These are phyloP conservation scores for Actinernus sp. DNA, from an alignment of 92 coral and sea anemone species.

Conservation along the genomic window DNA sequence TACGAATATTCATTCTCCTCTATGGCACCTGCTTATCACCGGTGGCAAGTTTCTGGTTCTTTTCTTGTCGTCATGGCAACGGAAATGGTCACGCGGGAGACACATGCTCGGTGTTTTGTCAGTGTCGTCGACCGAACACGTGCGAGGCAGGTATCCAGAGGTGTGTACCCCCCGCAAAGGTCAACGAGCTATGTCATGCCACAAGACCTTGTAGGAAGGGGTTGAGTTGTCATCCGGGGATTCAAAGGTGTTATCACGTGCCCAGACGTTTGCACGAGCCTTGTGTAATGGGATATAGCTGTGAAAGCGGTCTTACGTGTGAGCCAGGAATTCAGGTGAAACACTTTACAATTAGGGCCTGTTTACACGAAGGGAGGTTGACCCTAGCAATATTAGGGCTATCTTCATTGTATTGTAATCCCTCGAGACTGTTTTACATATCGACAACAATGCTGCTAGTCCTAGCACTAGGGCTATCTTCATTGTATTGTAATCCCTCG, in stretches of 20 bases:
- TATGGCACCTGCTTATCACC: conserved; percentile 35
- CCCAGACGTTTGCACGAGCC: conserved; percentile 92
- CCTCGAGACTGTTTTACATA: too few species aligned
- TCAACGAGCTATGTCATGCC: conserved; percentile 81
- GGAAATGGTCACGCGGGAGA: conserved; percentile 89
- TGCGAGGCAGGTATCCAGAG: conserved; percentile 94
- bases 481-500: too few species aligned
- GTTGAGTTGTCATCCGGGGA: conserved; percentile 96
- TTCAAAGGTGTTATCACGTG: conserved; percentile 92
- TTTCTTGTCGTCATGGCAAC: conserved; percentile 93
- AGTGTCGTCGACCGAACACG: conserved; percentile 80
- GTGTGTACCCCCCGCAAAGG: conserved; percentile 76
- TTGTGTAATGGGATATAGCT: conserved; percentile 81
- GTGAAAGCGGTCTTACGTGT: conserved; percentile 90
- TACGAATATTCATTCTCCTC: neutral
- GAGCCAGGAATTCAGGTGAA: conserved; percentile 94
- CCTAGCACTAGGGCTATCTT: too few species aligned
- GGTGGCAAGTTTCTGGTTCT: conserved; percentile 80
- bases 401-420: too few species aligned
- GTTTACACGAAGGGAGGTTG: too few species aligned
- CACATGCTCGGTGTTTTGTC: conserved; percentile 89
- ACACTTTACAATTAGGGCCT: neutral
- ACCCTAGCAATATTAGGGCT: too few species aligned
- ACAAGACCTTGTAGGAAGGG: conserved; percentile 90
- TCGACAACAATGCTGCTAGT: too few species aligned